Evolutionary conservation across 1,140 invertebrate species (phyloP).

Genomic region (Coptotermes formosanus): DNA sequence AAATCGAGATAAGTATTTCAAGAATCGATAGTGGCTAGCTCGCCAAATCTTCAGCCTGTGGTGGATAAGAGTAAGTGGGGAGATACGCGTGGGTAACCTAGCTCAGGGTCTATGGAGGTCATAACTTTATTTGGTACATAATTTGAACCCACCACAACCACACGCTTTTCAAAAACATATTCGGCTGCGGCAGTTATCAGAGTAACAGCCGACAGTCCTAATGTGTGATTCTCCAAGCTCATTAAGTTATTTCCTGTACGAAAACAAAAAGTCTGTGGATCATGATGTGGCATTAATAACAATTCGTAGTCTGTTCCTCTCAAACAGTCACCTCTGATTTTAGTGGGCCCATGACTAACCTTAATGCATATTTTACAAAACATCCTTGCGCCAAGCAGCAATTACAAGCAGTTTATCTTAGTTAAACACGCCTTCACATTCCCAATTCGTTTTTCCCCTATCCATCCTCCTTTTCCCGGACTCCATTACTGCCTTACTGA

Average conservation of each 20-base stretch:
- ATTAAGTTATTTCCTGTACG: neutral
- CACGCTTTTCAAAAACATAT: neutral
- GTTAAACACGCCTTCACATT: no score
- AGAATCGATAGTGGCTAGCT: neutral
- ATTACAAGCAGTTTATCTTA: no score
- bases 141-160: neutral
- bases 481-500: no score
- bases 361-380: no score
- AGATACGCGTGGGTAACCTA: neutral
- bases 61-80: neutral
- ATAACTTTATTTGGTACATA: conserved; percentile 6
- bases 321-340: neutral
- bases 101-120: neutral
- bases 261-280: neutral
- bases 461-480: no score
- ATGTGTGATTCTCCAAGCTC: neutral
- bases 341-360: no score
- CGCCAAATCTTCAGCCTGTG: neutral
- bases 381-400: no score
- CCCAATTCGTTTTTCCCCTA: no score
- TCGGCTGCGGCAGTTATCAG: neutral
- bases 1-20: neutral
- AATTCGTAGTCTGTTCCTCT: neutral
- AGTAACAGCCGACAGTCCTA: neutral
- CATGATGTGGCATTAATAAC: neutral